Evolutionary conservation across 2,797 vertebrate species (phyloP), one percentile per base, ranked within the genome.

Genomic region (Eidolon dupreanum): DNA sequence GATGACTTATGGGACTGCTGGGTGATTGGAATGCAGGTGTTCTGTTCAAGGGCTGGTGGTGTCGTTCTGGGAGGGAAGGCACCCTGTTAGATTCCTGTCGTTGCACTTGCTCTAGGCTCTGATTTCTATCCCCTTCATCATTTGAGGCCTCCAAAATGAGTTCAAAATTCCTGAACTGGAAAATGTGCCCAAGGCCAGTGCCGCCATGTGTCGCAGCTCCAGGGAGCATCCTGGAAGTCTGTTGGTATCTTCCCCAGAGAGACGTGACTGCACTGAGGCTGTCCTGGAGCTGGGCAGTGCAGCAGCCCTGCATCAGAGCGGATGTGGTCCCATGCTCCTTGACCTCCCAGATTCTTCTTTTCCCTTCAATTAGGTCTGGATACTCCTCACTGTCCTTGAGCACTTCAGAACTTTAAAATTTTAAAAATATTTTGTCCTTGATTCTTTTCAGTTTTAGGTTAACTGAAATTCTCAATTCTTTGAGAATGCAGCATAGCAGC

Each of bases 231-330:
- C 2, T 2, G 4, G 46, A 61, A n/a, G 0, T 84, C 59, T 31
- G 4, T 68, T 3, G 2, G 10, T n/a, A 1, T 68, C 53, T 81
- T 88, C 55, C n/a, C n/a, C 5, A 4, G 41, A 57, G 70, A 33
- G 24, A 26, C 24, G 0, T 6, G 8, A 28, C 33, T 16, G 3
- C 0, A 3, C n/a, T 2, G 7, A 38, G 4, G 46, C 2, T 2
- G 11, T 20, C 3, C 36, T n/a, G 13, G 13, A n/a, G 53, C 51
- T 2, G 4, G 0, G 17, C 9, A 0, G 0, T 11, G 28, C 0
- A 0, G 0, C 36, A 78, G 59, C 38, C 79, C n/a, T n/a, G 1
- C 20, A 0, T 31, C 6, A 19, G 28, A 5, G 31, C 46, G 12
- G 12, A 3, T 4, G 0, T 2, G 13, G 38, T 28, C 36, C 10